These are phyloP conservation scores for Hemicordylus capensis DNA, from an alignment of 2,113 vertebrate species.

Conservation along the genomic window DNA sequence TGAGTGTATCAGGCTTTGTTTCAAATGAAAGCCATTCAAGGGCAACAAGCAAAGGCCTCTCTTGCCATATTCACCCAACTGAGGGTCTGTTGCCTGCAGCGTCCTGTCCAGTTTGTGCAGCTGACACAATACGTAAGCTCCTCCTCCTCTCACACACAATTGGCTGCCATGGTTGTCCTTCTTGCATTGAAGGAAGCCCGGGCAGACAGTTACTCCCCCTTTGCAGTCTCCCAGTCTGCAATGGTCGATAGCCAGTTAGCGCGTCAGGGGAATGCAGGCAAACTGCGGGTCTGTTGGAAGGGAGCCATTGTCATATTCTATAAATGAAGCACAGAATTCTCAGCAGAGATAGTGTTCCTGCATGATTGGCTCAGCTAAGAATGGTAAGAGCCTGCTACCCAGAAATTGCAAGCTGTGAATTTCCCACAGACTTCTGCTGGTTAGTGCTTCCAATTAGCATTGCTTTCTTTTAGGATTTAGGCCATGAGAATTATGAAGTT, in stretches of 20 bases:
- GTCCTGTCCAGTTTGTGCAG: too few relatives aligned
- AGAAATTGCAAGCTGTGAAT: conserved; percentile 36
- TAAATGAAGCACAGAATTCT: not conserved
- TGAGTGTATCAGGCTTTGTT: not conserved
- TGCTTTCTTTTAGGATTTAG: not conserved
- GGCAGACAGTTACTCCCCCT: too few relatives aligned
- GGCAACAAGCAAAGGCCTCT: not conserved
- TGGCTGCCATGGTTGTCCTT: too few relatives aligned
- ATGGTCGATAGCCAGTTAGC: too few relatives aligned
- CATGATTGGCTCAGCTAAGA: conserved; percentile 2
- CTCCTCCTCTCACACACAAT: too few relatives aligned
- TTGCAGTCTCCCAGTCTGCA: too few relatives aligned
- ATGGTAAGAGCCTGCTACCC: conserved; percentile 13
- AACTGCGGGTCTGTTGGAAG: too few relatives aligned
- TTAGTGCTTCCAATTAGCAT: not conserved
- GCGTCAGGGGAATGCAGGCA: too few relatives aligned
- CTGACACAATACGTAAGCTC: too few relatives aligned
- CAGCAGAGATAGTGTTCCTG: not conserved
- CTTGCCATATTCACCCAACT: accelerated
- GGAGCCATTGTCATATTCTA: accelerated
- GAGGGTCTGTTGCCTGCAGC: too few relatives aligned
- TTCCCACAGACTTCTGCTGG: not conserved
- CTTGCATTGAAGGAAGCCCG: too few relatives aligned
- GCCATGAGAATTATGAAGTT: not conserved
- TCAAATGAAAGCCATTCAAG: accelerated